Base-by-base conservation (phyloP, 2,888 invertebrate genomes). In the Lasioglossum malachurum region DNA sequence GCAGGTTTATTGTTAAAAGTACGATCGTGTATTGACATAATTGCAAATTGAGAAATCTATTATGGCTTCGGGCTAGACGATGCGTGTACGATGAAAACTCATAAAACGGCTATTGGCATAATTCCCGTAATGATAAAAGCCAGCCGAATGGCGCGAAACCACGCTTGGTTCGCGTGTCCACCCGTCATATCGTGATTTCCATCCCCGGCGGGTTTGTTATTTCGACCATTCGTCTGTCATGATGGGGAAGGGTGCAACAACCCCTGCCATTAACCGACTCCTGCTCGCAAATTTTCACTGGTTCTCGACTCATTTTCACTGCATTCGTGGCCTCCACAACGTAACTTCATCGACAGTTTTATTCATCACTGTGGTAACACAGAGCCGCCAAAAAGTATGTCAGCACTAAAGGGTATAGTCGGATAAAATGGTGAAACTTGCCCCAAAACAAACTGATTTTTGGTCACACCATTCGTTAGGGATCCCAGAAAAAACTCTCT, bases 81-180 rank as follows among this genome's bases (percentile, higher is more conserved):
- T 12, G 19, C 75, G 19, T 12, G 27, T n/a, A 35, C 79, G 73
- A 53, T 80, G 75, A 41, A 74, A 49, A 35, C 60, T 41, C 57
- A 72, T 84, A 75, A 86, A 75, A 80, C 71, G 69, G 19, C 57
- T 74, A 80, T 81, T 81, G 82, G 69, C 78, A 74, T 79, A 85
- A 84, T 85, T 85, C 72, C 53, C 53, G 44, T 75, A 75, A 82
- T 64, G 71, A 23, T 27, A 35, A 41, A 78, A 73, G 64, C 67
- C 79, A 53, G 44, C n/a, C 27, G 60, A 82, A 80, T 72, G 53
- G 64, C 38, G 72, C n/a, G 75, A 72, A 80, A 73, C 27, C 85
- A 86, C 77, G 82, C 67, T 80, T 46, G 41, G 77, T n/a, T 86
- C 77, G 86, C 82, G 78, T 87, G 87, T 31, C 67, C 53, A 8